phyloP scores from a whole-genome alignment of 2,888 invertebrate species.

The Epinotia brunnichana region DNA sequence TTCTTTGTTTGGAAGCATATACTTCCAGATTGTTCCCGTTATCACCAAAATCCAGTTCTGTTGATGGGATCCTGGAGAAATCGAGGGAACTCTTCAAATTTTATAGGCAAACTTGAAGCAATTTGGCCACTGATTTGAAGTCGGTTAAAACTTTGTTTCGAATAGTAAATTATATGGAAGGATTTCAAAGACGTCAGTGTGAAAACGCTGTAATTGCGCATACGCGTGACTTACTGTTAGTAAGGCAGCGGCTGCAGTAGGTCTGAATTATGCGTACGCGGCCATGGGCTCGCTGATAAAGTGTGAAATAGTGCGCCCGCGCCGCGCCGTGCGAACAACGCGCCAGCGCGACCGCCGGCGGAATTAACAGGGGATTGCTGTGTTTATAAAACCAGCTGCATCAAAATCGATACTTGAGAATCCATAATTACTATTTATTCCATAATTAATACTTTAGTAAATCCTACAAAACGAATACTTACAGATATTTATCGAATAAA shows the following conservation, averaged over 20 bases:
- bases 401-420: background rate
- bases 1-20: no score
- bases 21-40: no score
- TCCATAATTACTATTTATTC: background rate
- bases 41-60: no score
- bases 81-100: no score
- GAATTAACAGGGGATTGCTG: slow-evolving; percentile 28
- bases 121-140: no score
- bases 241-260: slow-evolving; percentile 1
- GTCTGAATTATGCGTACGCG: slow-evolving; percentile 63
- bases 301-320: slow-evolving; percentile 65
- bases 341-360: slow-evolving; percentile 14
- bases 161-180: no score
- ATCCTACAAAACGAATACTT: background rate
- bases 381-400: background rate
- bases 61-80: no score
- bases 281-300: slow-evolving; percentile 62
- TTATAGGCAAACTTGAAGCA: no score
- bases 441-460: background rate
- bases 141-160: no score
- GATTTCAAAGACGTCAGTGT: background rate
- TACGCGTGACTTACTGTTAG: slow-evolving; percentile 25
- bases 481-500: background rate
- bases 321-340: slow-evolving; percentile 35
- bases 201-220: background rate